These are phyloP conservation scores for Orthosia gracilis DNA, from an alignment of 2,888 invertebrate species.

Conservation along the genomic window DNA sequence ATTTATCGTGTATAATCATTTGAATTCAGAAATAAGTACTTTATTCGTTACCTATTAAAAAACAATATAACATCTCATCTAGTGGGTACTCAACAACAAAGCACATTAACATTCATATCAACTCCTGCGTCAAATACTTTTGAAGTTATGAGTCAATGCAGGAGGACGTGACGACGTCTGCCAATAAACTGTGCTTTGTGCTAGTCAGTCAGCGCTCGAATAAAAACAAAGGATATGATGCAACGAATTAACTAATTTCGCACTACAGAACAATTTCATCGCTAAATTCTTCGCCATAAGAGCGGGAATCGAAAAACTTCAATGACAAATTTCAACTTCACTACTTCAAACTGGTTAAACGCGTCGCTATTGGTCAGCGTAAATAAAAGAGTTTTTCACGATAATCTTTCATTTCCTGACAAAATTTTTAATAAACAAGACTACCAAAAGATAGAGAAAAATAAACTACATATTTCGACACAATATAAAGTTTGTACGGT, in stretches of 20 bases:
- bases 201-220: background rate
- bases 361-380: slow-evolving; percentile 48
- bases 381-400: background rate
- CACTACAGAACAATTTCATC: slow-evolving; percentile 10
- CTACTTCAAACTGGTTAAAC: background rate
- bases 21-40: no score
- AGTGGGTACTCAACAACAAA: background rate
- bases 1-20: no score
- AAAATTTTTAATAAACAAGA: background rate
- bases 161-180: background rate
- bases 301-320: slow-evolving; percentile 16
- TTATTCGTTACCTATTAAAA: background rate
- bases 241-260: slow-evolving; percentile 20
- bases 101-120: slow-evolving; percentile 1
- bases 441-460: background rate
- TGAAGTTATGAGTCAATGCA: slow-evolving; percentile 18
- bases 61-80: background rate
- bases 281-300: background rate
- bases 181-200: background rate
- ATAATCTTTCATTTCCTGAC: slow-evolving; percentile 23
- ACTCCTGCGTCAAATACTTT: slow-evolving; percentile 1
- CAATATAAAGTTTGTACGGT: background rate
- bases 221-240: slow-evolving; percentile 9
- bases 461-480: background rate
- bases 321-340: background rate